These are phyloP conservation scores for Clarias platycephalus DNA, from an alignment of 2,797 vertebrate genomes.

Conservation along the genomic window DNA sequence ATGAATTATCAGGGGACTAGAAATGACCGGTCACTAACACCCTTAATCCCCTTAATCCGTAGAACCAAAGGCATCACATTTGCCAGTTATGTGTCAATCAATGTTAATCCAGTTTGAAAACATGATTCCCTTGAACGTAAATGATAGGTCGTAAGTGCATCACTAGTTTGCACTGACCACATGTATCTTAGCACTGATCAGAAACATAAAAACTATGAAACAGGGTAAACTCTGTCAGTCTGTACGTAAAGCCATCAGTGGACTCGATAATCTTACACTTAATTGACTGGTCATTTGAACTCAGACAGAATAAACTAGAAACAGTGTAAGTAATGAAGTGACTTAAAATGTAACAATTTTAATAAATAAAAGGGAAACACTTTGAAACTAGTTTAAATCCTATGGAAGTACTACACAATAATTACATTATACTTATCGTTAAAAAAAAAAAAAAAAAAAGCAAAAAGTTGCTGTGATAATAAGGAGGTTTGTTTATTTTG, in stretches of 20 bases:
- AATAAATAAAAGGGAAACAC: not conserved
- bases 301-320: not conserved
- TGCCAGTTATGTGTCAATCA: slow-evolving; percentile 62
- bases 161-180: not conserved
- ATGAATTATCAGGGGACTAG: slow-evolving; percentile 40
- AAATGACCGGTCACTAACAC: slow-evolving; percentile 55
- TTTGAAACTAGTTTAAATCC: not conserved
- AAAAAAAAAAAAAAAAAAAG: not conserved
- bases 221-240: not conserved
- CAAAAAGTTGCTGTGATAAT: not conserved
- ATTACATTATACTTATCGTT: not conserved
- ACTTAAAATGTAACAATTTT: not conserved
- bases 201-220: not conserved
- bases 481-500: not conserved
- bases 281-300: not conserved
- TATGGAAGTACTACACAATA: not conserved
- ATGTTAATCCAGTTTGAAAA: slow-evolving; percentile 61
- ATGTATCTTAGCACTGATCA: not conserved
- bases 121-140: slow-evolving; percentile 56
- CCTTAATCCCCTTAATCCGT: slow-evolving; percentile 59
- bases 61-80: slow-evolving; percentile 59
- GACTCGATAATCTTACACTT: not conserved
- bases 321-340: not conserved
- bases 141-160: slow-evolving; percentile 2
- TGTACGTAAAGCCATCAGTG: not conserved